Evolutionary conservation across 2,888 invertebrate genomes (phyloP), one percentile per base, ranked within the genome.

Genomic region (Leptopilina syphax): DNA sequence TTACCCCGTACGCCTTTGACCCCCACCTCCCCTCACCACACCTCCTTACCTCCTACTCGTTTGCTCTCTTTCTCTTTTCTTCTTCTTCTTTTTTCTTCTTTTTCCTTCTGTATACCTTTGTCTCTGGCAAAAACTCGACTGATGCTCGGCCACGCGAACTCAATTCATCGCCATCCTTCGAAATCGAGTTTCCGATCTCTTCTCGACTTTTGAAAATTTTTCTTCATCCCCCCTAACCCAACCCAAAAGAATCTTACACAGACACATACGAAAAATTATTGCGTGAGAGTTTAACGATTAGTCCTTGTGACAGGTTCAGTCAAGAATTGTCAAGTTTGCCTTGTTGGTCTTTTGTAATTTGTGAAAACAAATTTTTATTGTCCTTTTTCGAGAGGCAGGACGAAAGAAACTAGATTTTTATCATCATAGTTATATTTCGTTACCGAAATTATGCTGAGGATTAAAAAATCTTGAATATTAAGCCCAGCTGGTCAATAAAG

Each of bases 1-100:
- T 92, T 92, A 92, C 92, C 89, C 89, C 82, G 86, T 86, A 76
- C 80, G 83, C 81, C 84, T 86, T 86, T 82, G 34, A 34, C 34
- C 84, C 84, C 83, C 6, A 24, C 47, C 70, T 27, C 27, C 78
- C 77, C 70, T 44, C 78, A 79, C 84, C 85, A 83, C 82, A 82
- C 80, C 77, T 81, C 82, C 80, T 81, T 4, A 34, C 34, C 84
- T 83, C 80, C 77, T 84, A 82, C 79, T 78, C 57, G 66, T 83
- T 63, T 67, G 80, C 78, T 78, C 50, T 50, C 50, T 78, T 65
- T 85, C 65, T 50, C 34, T 34, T 34, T 34, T 34, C 34, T 34
- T 34, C 34, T 34, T 34, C 34, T 34, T 27, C 0, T 27, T 27
- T 3, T 27, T 34, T 34, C 34, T 34, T 34, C 34, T 80, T 79